Percentiles rank a stretch among this genome's conserved stretches.
These are phyloP conservation scores for Sternarchorhynchus goeldii DNA, from an alignment of 2,797 vertebrate species.

Conservation along the genomic window DNA sequence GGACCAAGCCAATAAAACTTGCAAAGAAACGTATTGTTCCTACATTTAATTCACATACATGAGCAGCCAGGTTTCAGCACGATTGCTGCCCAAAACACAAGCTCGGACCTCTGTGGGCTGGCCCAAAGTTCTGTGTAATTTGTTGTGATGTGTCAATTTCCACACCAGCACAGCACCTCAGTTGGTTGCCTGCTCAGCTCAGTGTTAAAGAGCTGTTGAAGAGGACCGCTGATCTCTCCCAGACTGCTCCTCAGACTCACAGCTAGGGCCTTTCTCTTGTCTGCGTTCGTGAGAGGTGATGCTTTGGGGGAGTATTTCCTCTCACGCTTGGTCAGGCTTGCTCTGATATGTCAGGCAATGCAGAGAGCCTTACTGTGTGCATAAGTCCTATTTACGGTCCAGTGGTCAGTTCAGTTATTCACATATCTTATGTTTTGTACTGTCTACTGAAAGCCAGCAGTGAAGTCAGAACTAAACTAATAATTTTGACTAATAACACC, in stretches of 20 bases:
- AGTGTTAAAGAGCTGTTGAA: constrained; percentile 57
- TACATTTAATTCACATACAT: constrained; percentile 32
- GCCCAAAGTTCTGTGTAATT: constrained; percentile 47
- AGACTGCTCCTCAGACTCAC: constrained; percentile 37
- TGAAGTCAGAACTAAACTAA: no score
- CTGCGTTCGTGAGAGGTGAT: constrained; percentile 47
- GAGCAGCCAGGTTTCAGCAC: constrained; percentile 23
- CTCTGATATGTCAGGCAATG: constrained; percentile 6
- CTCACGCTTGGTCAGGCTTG: constrained; percentile 28
- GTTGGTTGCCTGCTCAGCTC: constrained; percentile 44
- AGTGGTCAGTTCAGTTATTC: background rate
- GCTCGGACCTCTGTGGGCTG: constrained; percentile 42
- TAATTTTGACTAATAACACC: no score
- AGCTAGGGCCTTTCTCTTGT: constrained; percentile 34
- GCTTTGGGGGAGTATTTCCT: constrained; percentile 22
- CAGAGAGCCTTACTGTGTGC: background rate
- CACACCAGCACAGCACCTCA: constrained; percentile 42
- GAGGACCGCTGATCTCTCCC: constrained; percentile 49
- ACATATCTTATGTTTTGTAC: background rate
- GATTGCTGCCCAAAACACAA: constrained; percentile 21
- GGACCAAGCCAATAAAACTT: constrained; percentile 29
- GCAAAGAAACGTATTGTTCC: constrained; percentile 24
- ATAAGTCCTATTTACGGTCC: background rate
- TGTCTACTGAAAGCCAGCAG: no score
- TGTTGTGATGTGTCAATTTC: constrained; percentile 54